Evolutionary conservation across 2,797 vertebrate species (phyloP).

Genomic region (Liparis tanakae): DNA sequence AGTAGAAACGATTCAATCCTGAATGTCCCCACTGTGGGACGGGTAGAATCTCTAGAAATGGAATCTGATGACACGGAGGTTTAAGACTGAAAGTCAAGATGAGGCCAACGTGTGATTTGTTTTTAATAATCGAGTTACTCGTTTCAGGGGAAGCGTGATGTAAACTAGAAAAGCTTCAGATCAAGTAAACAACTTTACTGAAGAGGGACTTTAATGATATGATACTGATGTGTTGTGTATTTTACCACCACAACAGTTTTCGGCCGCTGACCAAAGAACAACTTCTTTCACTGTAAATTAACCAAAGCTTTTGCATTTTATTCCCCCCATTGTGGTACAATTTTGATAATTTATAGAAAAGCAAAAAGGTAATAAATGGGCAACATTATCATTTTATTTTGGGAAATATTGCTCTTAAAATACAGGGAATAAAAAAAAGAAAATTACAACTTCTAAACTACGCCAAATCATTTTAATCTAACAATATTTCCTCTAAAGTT

Average conservation of each 20-base stretch:
- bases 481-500: constrained; percentile 30
- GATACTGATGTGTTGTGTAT: not conserved
- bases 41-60: no score
- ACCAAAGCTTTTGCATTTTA: not conserved
- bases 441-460: constrained; percentile 12
- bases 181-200: not conserved
- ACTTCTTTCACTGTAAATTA: constrained; percentile 3
- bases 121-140: no score
- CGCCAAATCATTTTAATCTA: not conserved
- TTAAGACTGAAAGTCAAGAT: no score
- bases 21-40: no score
- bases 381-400: constrained; percentile 1
- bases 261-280: constrained; percentile 11
- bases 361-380: not conserved
- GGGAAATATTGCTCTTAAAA: no score
- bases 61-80: no score
- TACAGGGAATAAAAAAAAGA: not conserved
- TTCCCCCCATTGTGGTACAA: constrained; percentile 2
- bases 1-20: no score
- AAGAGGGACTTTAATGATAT: not conserved
- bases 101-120: no score
- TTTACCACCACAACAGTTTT: constrained; percentile 9
- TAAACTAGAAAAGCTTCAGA: no score
- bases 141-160: no score
- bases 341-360: not conserved